Conservation (phyloP, 2,888 invertebrate species). For the Torymus tubicola region DNA sequence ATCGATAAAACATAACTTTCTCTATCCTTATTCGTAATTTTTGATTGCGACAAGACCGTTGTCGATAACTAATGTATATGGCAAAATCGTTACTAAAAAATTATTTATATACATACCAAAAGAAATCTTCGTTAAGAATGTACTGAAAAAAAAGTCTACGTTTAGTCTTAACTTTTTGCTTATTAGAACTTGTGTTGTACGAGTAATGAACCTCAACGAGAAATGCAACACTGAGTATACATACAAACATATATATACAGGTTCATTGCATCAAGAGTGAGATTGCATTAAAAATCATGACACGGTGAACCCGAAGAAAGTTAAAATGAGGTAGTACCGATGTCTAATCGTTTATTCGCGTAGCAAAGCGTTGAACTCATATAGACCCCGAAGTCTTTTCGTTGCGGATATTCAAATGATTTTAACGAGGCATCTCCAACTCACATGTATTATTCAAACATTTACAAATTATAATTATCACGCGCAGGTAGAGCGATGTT, state of each 20-base stretch:
- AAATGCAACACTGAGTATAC: conserved; percentile 14
- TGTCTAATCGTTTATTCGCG: background rate
- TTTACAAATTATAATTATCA: background rate
- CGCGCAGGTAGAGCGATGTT: background rate
- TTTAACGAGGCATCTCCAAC: background rate
- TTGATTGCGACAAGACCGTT: too few species aligned
- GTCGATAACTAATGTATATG: too few species aligned
- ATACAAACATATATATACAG: background rate
- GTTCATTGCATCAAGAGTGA: conserved; percentile 27
- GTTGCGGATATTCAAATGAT: background rate
- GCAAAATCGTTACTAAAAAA: too few species aligned
- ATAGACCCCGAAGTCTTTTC: background rate
- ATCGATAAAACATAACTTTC: background rate
- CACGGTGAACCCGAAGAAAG: conserved; percentile 44
- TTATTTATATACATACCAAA: too few species aligned
- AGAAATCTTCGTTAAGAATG: background rate
- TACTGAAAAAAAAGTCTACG: background rate
- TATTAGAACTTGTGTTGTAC: conserved; percentile 13
- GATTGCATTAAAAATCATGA: conserved; percentile 43
- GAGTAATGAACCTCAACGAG: conserved; percentile 35
- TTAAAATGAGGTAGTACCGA: conserved; percentile 28
- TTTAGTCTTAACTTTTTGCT: conserved; percentile 11
- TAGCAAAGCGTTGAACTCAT: background rate
- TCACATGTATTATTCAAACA: background rate
- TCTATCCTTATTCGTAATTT: conserved; percentile 7